Evolutionary conservation across 2,888 invertebrate species (phyloP), one percentile per base, ranked within the genome.

Genomic region (Eupsilia transversa): DNA sequence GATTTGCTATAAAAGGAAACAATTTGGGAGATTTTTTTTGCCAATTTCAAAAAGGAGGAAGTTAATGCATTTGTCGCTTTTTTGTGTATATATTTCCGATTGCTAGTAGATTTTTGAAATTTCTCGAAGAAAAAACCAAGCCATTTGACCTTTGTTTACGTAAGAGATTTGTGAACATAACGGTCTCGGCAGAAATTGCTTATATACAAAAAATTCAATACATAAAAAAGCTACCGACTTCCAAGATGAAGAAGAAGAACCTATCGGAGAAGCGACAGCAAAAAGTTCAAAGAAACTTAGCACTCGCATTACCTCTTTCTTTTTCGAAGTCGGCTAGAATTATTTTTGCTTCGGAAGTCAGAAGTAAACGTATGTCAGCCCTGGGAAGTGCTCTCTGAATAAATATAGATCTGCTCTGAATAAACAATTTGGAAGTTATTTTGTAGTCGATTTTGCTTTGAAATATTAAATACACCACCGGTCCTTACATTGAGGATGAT

Each of bases 401-500:
- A 79, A 85, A 86, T 87, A 85, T 85, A 84, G 74, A 87, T 84
- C 66, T 76, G 59, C 52, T 59, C 9, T 3, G 10, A 72, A 75
- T 54, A 76, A 78, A 78, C 74, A 82, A 79, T 86, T 70, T 66
- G 38, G 49, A 41, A 73, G 70, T 82, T 66, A 86, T 80, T 85
- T 80, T 67, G 77, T 73, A 74, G 63, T 73, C 77, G 69, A 84
- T 77, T 81, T 79, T 38, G 3, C 74, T 79, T 79, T 80, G 74
- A 79, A 80, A 85, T 83, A 84, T 80, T 80, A 81, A 82, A 83
- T 78, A 75, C 49, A 56, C 23, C 17, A 27, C n/a, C 12, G 54
- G 60, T 64, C 60, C 54, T 70, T 54, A 59, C 60, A 60, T 57
- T 72, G 65, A 64, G 27, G 65, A 23, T 71, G 71, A 67, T 60